Base-by-base conservation (phyloP, 2,113 vertebrate species). In the Parus major region DNA sequence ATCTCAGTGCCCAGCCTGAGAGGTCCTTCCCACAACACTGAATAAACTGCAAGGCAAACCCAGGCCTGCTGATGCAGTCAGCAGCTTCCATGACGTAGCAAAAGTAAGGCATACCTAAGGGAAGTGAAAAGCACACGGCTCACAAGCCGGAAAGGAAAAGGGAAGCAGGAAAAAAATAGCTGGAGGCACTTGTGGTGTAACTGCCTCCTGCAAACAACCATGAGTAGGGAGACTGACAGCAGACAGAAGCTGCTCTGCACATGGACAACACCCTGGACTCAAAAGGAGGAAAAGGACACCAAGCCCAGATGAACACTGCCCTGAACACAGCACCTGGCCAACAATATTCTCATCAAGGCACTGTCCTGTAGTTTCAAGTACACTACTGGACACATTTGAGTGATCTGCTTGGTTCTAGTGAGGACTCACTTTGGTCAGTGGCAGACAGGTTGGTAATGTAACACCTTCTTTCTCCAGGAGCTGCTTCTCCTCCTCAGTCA, bases 401-500 rank as follows among this genome's bases (percentile, higher is more conserved):
- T 7, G 11, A 24, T 33, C 15, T 12, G 4, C 39, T 31, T 23
- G 25, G 33, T 11, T 36, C 16, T 11, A 55, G 21, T 2, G 1
- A 86, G 50, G 18, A 92, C 86, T 96, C 97, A 99, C 99, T 98
- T 99, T 98, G n/a, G 98, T 99, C 57, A 99, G 98, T 64, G 98
- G 98, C 95, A 99, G 97, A 63, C 97, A 94, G 23, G 95, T 71
- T 8, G 98, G 98, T 88, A 99, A 97, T 3, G 96, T 91, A 46
- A 97, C 71, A 15, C 99, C 98, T 91, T 99, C 99, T 91, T 99
- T 99, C 10, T 97, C 94, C 96, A 99, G 94, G 15, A 99, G 98
- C 24, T 98, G 97, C 71, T 96, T 98, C 95, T 99, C 99, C 73
- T 99, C 99, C 35, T 99, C 98, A 3, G 98, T 99, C 88, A 99